These are phyloP conservation scores for Hedychridium roseum DNA, from an alignment of 2,888 invertebrate genomes.

Conservation along the genomic window DNA sequence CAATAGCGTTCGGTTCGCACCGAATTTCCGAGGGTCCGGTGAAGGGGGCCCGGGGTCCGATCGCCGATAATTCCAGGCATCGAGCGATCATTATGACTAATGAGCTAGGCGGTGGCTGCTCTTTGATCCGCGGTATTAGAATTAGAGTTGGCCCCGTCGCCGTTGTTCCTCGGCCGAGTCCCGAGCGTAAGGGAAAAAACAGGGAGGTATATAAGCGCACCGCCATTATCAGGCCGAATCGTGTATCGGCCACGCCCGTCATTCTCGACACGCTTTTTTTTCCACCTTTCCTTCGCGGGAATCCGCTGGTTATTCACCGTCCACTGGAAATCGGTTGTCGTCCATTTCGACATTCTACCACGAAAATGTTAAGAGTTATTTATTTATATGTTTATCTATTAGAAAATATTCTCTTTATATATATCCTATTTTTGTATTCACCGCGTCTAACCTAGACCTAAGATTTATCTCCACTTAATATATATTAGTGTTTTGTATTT, in stretches of 20 bases:
- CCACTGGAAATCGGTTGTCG: too few species aligned
- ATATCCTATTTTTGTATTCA: too few species aligned
- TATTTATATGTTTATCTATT: too few species aligned
- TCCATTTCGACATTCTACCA: too few species aligned
- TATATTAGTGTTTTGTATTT: too few species aligned
- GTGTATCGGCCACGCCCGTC: conserved; percentile 28
- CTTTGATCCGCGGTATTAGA: conserved; percentile 45
- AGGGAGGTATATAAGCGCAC: conserved; percentile 1
- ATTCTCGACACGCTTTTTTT: conserved; percentile 24
- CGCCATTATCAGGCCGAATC: conserved; percentile 12
- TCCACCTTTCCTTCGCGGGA: conserved; percentile 3
- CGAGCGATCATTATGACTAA: conserved; percentile 40
- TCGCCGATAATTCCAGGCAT: conserved; percentile 29
- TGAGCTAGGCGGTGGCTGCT: conserved; percentile 38
- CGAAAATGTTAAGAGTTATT: too few species aligned
- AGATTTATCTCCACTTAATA: too few species aligned
- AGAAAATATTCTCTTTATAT: too few species aligned
- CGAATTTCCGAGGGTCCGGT: conserved; percentile 13
- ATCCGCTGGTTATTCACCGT: too few species aligned
- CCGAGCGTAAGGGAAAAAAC: not conserved
- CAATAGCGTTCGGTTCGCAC: conserved; percentile 3
- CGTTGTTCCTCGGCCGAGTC: not conserved
- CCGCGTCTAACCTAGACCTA: too few species aligned
- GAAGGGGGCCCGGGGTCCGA: conserved; percentile 5
- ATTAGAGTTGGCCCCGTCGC: conserved; percentile 29